Base-by-base conservation (phyloP, 2,888 invertebrate species). In the Buathra laborator region DNA sequence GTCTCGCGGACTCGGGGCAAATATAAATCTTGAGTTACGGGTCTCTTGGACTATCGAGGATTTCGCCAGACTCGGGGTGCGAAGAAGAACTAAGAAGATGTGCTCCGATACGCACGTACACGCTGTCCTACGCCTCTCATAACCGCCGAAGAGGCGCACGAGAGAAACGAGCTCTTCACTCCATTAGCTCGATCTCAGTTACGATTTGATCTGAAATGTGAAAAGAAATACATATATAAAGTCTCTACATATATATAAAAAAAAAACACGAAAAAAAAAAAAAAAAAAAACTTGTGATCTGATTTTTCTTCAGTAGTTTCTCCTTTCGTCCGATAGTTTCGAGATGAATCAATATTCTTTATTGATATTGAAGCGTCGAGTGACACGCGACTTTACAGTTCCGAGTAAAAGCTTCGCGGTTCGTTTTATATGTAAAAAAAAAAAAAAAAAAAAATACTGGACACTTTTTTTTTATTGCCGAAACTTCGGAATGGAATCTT, bases 21-120 rank as follows among this genome's bases (percentile, higher is more conserved):
- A 66, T 67, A 79, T 75, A 85, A 68, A 82, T 79, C 67, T 74
- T 56, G 66, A 43, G 64, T 66, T 76, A 66, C 66, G 43, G 48
- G 14, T 62, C 24, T 62, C 48, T 64, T 51, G 48, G 46, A 24
- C 72, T 68, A 62, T 68, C 43, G 67, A 59, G 72, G 16, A 24
- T 56, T 62, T 14, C 24, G 32, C 32, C 53, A 16, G 29, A n/a
- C 44, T 44, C 44, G 29, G 29, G 19, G 37, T 10, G 32, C 24
- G 37, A 10, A 32, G 53, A 24, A 16, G 6, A 68, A 43, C 24
- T 9, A 56, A 24, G 56, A 56, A 24, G 56, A 12, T 19, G 37
- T 16, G 62, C 32, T 62, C 32, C 19, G 16, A 16, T 66, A 56
- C 43, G n/a, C 66, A 4, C 66, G 43, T 43, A 43, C 37, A 43